Evolutionary conservation across 1,140 invertebrate genomes (phyloP), one percentile per base, ranked within the genome.

Genomic region (Cyrtorhinus lividipennis): DNA sequence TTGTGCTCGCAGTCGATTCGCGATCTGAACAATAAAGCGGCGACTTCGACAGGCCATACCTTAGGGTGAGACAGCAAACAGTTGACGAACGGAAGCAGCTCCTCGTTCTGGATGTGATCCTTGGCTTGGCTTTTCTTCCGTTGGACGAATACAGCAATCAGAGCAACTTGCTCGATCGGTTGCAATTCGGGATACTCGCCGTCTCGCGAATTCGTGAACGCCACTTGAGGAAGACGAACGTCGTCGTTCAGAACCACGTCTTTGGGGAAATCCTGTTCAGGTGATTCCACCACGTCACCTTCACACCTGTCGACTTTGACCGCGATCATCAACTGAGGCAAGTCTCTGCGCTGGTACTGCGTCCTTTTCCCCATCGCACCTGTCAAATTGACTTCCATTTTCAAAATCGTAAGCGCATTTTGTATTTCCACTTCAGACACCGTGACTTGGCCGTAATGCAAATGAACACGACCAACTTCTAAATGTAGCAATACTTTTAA

Each of bases 341-440:
- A 74, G 45, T 85, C 79, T 59, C 85, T 82, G 67, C 84, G 76
- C 73, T 98, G 94, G 73, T 83, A 94, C 70, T 85, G 87, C 18
- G 93, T 97, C 64, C 94, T 78, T 73, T 90, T 92, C 8, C 94
- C 94, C 56, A 96, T 72, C 15, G 83, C 77, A 66, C 65, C 66
- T 22, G 58, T 64, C 61, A 66, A 67, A 64, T 56, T 61, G 13
- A 64, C 44, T 25, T 66, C 44, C 24, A 92, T 74, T 56, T 80
- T 78, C 56, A 94, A 71, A 48, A 82, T 79, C 24, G 85, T 73
- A 24, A 81, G 66, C 18, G 86, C 84, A 62, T 74, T 74, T 22
- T 80, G 73, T 12, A 94, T 76, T 71, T 83, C 79, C 62, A 83
- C 77, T 63, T 85, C 80, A 20, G 83, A 81, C 68, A 80, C 79